Conservation (phyloP, 2,888 invertebrate genomes). For the Chrysolina americana region DNA sequence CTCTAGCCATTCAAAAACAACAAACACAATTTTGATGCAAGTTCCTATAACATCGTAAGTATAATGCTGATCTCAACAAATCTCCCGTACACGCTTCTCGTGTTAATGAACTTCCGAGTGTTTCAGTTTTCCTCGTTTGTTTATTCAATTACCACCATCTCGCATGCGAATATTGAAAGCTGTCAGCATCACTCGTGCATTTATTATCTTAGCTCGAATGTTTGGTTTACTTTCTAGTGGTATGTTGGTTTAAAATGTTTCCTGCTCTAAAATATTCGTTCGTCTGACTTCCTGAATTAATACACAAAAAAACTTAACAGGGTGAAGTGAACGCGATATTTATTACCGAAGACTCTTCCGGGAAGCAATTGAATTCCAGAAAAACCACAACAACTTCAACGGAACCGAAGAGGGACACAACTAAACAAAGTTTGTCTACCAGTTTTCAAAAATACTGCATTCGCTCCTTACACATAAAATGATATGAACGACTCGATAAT, state of each 20-base stretch:
- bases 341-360: too few relatives aligned
- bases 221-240: background rate
- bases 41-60: too few relatives aligned
- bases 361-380: too few relatives aligned
- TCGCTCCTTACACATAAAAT: too few relatives aligned
- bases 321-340: too few relatives aligned
- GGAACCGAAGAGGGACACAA: too few relatives aligned
- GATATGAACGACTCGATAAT: too few relatives aligned
- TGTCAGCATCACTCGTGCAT: background rate
- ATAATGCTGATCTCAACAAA: background rate
- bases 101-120: constrained; percentile 5
- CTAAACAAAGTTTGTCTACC: too few relatives aligned
- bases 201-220: background rate
- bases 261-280: background rate
- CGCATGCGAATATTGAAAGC: constrained; percentile 6
- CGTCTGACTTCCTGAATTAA: background rate
- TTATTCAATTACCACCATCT: background rate
- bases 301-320: background rate
- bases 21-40: too few relatives aligned
- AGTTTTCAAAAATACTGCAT: too few relatives aligned
- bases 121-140: constrained; percentile 2
- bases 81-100: background rate
- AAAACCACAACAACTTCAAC: too few relatives aligned
- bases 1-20: too few relatives aligned
- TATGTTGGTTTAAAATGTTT: background rate